Percentiles rank a stretch among this genome's conserved stretches.
Conservation (phyloP, 2,888 invertebrate genomes). For the Lithophane leautieri region DNA sequence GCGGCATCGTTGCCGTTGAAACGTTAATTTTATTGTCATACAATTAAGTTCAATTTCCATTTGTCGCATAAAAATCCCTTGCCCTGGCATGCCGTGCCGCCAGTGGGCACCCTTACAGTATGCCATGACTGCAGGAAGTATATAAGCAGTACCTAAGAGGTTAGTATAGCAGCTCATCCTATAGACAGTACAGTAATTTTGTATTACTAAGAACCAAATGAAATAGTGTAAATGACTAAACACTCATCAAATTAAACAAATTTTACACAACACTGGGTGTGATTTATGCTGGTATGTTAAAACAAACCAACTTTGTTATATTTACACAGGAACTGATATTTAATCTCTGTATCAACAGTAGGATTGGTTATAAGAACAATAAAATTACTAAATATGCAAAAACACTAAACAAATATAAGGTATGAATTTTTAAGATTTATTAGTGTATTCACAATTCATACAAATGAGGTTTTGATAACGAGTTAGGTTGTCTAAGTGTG, state of each 20-base stretch:
- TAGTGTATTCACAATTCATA: background rate
- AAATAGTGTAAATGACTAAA: background rate
- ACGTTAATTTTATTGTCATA: too few species aligned
- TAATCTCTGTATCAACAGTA: slow-evolving; percentile 21
- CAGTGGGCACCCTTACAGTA: too few species aligned
- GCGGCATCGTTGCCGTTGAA: too few species aligned
- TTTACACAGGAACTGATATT: slow-evolving; percentile 23
- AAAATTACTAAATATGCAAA: background rate
- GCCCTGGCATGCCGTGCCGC: too few species aligned
- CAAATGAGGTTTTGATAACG: background rate
- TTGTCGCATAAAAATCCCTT: too few species aligned
- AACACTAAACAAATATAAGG: background rate
- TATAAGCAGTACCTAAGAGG: background rate
- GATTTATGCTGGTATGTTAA: background rate
- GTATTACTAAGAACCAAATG: background rate
- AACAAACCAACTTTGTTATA: slow-evolving; percentile 23
- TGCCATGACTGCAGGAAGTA: too few species aligned
- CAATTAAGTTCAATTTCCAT: too few species aligned
- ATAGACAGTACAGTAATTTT: background rate
- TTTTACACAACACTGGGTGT: background rate
- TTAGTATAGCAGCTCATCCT: background rate
- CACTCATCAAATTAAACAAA: background rate
- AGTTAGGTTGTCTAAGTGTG: background rate
- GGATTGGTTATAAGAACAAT: slow-evolving; percentile 1
- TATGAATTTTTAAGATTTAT: background rate